These are phyloP conservation scores for Octopus sinensis DNA, from an alignment of 1,140 invertebrate genomes.

Conservation along the genomic window DNA sequence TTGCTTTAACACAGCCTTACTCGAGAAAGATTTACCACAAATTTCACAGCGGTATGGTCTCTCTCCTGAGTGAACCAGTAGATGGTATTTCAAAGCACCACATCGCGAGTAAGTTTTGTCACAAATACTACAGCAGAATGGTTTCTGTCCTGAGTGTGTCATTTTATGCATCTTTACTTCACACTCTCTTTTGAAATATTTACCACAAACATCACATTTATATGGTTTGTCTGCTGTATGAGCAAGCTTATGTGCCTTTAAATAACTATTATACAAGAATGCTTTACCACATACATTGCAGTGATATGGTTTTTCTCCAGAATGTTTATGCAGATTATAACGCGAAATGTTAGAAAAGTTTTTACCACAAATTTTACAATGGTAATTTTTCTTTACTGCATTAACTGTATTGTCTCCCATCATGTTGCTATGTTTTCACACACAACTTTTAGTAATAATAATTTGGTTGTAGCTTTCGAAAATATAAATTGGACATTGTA, in stretches of 20 bases:
- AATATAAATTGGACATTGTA: too few relatives aligned
- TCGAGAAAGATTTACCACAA: constrained; percentile 22
- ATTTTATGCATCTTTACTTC: constrained; percentile 32
- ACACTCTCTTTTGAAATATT: constrained; percentile 31
- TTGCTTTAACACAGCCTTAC: constrained; percentile 30
- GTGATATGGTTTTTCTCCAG: constrained; percentile 27
- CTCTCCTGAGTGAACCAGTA: constrained; percentile 39
- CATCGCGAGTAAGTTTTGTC: constrained; percentile 61
- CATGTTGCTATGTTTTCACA: too few relatives aligned
- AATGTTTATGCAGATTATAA: constrained; percentile 24
- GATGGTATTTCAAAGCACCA: constrained; percentile 62
- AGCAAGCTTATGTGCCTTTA: constrained; percentile 37
- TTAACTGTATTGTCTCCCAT: background rate
- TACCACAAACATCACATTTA: constrained; percentile 39
- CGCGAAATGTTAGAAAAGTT: constrained; percentile 28
- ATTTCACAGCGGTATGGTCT: constrained; percentile 20
- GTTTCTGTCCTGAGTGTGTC: constrained; percentile 34
- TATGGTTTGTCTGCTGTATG: constrained; percentile 61
- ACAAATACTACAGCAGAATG: constrained; percentile 55
- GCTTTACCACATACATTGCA: constrained; percentile 38
- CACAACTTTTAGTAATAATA: too few relatives aligned
- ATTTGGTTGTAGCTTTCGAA: too few relatives aligned
- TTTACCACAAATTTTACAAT: constrained; percentile 32
- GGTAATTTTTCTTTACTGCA: constrained; percentile 13
- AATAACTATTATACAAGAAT: constrained; percentile 29